Evolutionary conservation across 2,888 invertebrate genomes (phyloP).

Genomic region (Idaea straminata): DNA sequence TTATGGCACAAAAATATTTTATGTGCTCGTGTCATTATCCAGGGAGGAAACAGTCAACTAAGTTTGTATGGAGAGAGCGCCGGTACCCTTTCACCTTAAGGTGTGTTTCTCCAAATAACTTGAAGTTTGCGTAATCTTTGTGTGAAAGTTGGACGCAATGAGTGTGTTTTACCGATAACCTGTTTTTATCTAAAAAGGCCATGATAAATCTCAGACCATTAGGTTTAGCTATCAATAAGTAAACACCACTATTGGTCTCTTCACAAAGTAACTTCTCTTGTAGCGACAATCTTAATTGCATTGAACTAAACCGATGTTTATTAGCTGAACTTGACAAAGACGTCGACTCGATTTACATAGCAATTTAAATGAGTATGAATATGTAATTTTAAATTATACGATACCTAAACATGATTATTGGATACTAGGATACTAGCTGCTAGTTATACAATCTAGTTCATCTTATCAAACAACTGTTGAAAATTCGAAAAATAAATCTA

Average conservation of each 20-base stretch:
- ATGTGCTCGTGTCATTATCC: too few species aligned
- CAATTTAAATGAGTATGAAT: background rate
- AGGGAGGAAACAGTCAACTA: too few species aligned
- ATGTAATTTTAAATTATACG: background rate
- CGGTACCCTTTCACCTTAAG: too few species aligned
- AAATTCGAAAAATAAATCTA: too few species aligned
- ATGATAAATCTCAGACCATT: slow-evolving; percentile 44
- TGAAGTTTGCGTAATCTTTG: slow-evolving; percentile 54
- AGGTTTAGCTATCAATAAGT: slow-evolving; percentile 29
- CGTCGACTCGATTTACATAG: background rate
- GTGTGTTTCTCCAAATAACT: slow-evolving; percentile 46
- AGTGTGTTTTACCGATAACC: slow-evolving; percentile 47
- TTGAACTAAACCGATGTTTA: background rate
- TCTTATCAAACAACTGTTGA: too few species aligned
- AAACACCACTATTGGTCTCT: slow-evolving; percentile 24
- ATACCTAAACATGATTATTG: background rate
- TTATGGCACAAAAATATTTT: too few species aligned
- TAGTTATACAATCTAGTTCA: too few species aligned
- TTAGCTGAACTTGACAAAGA: background rate
- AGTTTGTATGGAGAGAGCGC: too few species aligned
- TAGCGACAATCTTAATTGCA: slow-evolving; percentile 20
- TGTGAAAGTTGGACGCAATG: slow-evolving; percentile 60
- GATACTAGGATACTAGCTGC: too few species aligned
- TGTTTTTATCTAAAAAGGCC: slow-evolving; percentile 57
- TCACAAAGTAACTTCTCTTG: slow-evolving; percentile 29